Conservation (phyloP, 2,888 invertebrate species). For the Lasioglossum lativentre region DNA sequence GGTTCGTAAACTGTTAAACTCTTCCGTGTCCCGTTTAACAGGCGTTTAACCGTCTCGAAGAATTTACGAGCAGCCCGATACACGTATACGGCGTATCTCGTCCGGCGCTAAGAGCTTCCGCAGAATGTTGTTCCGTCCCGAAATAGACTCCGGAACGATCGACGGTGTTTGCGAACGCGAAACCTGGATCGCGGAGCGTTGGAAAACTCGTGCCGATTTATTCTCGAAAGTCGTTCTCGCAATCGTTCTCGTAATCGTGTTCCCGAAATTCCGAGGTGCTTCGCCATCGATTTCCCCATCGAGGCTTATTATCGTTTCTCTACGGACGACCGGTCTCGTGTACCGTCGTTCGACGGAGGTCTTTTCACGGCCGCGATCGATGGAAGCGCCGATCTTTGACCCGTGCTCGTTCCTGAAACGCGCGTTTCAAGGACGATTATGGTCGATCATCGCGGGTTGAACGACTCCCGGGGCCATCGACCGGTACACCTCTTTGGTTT, state of each 20-base stretch:
- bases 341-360: not conserved
- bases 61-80: slow-evolving; percentile 25
- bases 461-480: slow-evolving; percentile 82
- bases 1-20: not conserved
- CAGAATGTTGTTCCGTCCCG: slow-evolving; percentile 50
- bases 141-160: slow-evolving; percentile 46
- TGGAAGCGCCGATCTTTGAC: slow-evolving; percentile 42
- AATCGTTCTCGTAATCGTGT: too few relatives aligned
- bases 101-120: slow-evolving; percentile 28
- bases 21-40: slow-evolving; percentile 34
- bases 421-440: slow-evolving; percentile 75
- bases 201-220: not conserved
- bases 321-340: not conserved
- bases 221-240: too few relatives aligned
- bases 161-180: slow-evolving; percentile 9
- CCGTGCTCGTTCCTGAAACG: slow-evolving; percentile 44
- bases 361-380: not conserved
- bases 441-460: slow-evolving; percentile 76
- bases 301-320: not conserved
- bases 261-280: not conserved
- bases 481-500: slow-evolving; percentile 66
- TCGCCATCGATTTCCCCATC: not conserved
- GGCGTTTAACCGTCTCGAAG: slow-evolving; percentile 22
- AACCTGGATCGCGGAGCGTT: not conserved
- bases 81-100: slow-evolving; percentile 10